Conservation (phyloP, 2,797 vertebrate genomes). For the Gymnothorax reevesii region DNA sequence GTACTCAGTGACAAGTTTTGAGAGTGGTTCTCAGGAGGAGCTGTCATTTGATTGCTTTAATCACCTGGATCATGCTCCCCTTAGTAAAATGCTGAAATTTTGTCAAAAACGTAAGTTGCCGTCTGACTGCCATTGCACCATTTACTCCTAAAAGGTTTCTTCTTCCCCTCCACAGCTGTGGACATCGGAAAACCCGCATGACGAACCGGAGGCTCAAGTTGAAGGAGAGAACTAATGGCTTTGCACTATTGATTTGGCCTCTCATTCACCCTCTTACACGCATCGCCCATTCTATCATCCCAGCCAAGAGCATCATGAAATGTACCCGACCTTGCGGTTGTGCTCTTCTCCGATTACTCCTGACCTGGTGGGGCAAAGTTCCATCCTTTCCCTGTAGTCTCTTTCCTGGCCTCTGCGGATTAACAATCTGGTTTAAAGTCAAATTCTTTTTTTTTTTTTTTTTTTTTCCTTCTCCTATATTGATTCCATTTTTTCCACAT, state of each 20-base stretch:
- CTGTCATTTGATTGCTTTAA: too few relatives aligned
- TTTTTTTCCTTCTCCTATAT: not conserved
- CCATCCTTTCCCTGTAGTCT: slow-evolving; percentile 74
- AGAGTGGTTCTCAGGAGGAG: too few relatives aligned
- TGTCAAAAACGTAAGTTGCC: too few relatives aligned
- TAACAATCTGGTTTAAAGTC: slow-evolving; percentile 61
- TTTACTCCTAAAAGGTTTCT: not conserved
- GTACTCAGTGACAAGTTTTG: too few relatives aligned
- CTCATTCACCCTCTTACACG: slow-evolving; percentile 71
- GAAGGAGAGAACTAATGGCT: slow-evolving; percentile 96
- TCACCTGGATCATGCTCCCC: too few relatives aligned
- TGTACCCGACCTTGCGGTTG: slow-evolving; percentile 80
- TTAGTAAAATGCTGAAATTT: too few relatives aligned
- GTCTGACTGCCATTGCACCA: not conserved
- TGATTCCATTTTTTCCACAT: not conserved
- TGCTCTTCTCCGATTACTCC: slow-evolving; percentile 52
- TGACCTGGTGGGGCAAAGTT: slow-evolving; percentile 75
- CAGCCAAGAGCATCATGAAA: slow-evolving; percentile 89
- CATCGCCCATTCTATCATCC: slow-evolving; percentile 73
- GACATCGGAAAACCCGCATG: slow-evolving; percentile 99
- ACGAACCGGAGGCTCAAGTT: slow-evolving; percentile 86
- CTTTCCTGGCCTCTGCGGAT: slow-evolving; percentile 66
- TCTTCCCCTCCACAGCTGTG: slow-evolving; percentile 83
- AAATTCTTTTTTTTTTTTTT: not conserved
- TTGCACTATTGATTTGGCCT: slow-evolving; percentile 87